These are phyloP conservation scores for Pilophorus perplexus DNA, from an alignment of 2,888 invertebrate species.

Conservation along the genomic window DNA sequence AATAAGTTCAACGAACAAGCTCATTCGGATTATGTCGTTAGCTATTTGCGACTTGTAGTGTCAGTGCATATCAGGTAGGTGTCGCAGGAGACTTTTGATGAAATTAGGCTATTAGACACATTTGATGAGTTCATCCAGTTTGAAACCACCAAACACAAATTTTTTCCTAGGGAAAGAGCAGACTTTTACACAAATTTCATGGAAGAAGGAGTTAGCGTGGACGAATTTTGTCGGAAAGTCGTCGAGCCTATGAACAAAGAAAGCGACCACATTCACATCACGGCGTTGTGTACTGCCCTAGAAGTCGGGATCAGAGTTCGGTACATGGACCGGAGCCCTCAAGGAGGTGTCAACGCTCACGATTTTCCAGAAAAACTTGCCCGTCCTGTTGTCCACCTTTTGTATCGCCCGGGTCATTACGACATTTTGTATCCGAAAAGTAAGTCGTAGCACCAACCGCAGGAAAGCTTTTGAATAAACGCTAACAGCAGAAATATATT, in stretches of 20 bases:
- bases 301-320: neutral
- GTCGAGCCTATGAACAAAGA: slow-evolving; percentile 28
- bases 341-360: slow-evolving; percentile 5
- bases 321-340: slow-evolving; percentile 18
- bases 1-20: slow-evolving; percentile 4
- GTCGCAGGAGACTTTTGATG: too few species aligned
- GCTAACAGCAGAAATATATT: too few species aligned
- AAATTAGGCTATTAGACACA: too few species aligned
- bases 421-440: slow-evolving; percentile 4
- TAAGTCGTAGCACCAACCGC: too few species aligned
- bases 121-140: too few species aligned
- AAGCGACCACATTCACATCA: slow-evolving; percentile 27
- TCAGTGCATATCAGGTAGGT: slow-evolving; percentile 9
- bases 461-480: too few species aligned
- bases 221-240: slow-evolving; percentile 9
- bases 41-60: slow-evolving; percentile 1
- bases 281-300: slow-evolving; percentile 1
- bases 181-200: slow-evolving; percentile 18
- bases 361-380: neutral
- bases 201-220: slow-evolving; percentile 9
- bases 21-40: slow-evolving; percentile 16
- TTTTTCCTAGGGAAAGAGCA: slow-evolving; percentile 6
- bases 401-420: slow-evolving; percentile 24
- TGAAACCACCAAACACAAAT: too few species aligned
- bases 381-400: neutral